These are phyloP conservation scores for Octomys mimax DNA, from an alignment of 2,797 vertebrate species.

Conservation along the genomic window DNA sequence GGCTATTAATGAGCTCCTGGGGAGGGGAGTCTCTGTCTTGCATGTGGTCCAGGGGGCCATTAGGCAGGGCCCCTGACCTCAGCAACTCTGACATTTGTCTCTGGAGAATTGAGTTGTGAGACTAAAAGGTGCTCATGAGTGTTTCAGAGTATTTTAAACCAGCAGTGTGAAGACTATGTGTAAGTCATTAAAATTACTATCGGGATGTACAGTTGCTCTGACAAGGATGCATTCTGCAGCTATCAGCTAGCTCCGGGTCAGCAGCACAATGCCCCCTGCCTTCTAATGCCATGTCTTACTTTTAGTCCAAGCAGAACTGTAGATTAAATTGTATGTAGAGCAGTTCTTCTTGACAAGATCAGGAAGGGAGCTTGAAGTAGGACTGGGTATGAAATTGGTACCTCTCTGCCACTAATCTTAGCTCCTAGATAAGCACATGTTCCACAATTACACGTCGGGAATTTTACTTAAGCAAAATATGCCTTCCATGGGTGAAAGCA, in stretches of 20 bases:
- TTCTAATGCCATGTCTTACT: neutral
- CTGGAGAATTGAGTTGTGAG: neutral
- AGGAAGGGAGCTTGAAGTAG: neutral
- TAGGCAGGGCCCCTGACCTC: constrained; percentile 2
- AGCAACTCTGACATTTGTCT: neutral
- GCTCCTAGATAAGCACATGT: neutral
- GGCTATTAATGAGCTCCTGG: neutral
- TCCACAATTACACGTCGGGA: neutral
- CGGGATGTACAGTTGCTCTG: fast-evolving
- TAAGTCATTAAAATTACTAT: constrained; percentile 25
- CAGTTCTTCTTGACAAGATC: neutral
- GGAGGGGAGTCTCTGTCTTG: fast-evolving
- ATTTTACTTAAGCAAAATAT: constrained; percentile 47
- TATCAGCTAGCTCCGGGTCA: neutral
- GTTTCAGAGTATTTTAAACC: neutral
- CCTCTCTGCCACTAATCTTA: neutral
- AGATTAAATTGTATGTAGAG: neutral
- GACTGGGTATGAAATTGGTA: neutral
- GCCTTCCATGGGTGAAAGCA: neutral
- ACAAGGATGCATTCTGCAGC: neutral
- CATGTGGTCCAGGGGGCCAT: neutral
- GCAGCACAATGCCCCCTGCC: neutral
- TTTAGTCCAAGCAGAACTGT: neutral
- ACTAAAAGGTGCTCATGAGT: neutral
- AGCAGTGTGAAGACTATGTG: neutral